phyloP scores from a whole-genome alignment of 2,888 invertebrate genomes.

The Alloscopus bannaensis region DNA sequence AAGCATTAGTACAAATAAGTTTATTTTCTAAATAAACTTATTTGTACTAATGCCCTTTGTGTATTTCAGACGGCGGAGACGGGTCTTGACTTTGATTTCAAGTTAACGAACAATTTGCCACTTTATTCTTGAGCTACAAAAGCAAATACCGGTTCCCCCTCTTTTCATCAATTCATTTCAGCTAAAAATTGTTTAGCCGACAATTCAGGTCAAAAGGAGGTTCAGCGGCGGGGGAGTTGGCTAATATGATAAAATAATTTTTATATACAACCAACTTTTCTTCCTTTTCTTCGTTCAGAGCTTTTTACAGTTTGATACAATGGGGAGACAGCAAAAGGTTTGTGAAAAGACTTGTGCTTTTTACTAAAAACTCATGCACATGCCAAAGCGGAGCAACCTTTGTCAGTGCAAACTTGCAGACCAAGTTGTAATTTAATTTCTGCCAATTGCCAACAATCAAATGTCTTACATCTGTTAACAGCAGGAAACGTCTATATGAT shows the following conservation, averaged over 20 bases:
- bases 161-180: too few relatives aligned
- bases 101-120: too few relatives aligned
- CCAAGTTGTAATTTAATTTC: constrained; percentile 70
- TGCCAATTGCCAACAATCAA: constrained; percentile 68
- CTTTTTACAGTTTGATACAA: too few relatives aligned
- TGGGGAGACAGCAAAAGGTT: too few relatives aligned
- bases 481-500: too few relatives aligned
- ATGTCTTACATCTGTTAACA: constrained; percentile 16
- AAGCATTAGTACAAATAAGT: too few relatives aligned
- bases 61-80: too few relatives aligned
- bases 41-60: too few relatives aligned
- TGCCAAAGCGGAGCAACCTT: background rate
- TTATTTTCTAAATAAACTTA: too few relatives aligned
- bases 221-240: background rate
- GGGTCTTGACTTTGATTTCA: too few relatives aligned
- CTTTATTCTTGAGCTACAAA: too few relatives aligned
- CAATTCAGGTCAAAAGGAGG: background rate
- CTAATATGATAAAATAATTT: background rate
- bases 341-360: background rate
- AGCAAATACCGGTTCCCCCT: too few relatives aligned
- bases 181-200: background rate
- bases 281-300: background rate
- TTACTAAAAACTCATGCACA: background rate
- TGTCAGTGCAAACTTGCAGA: constrained; percentile 9
- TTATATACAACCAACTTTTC: background rate